Percentiles rank a stretch among this genome's conserved stretches.
phyloP scores from a whole-genome alignment of 2,888 invertebrate species.

The Balanococcus diminutus region DNA sequence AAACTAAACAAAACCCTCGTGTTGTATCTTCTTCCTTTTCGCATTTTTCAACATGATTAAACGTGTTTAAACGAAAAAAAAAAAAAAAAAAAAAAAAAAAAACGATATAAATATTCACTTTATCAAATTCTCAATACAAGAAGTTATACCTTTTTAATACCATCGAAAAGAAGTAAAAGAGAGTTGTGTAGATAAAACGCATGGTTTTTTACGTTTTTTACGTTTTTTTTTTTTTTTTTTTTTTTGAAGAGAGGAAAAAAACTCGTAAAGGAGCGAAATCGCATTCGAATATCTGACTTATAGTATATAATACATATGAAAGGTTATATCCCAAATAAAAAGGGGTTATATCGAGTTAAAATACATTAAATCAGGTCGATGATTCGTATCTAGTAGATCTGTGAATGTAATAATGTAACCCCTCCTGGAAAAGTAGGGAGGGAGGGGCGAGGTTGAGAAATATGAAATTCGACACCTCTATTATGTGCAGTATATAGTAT shows the following conservation, averaged over 20 bases:
- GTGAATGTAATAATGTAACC: neutral
- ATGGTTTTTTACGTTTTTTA: neutral
- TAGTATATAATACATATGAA: no score
- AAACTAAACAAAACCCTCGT: neutral
- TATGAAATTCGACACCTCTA: neutral
- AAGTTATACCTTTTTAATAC: constrained; percentile 18
- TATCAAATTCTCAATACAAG: constrained; percentile 23
- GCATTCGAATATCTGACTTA: neutral
- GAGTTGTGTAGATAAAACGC: neutral
- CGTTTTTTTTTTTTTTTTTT: no score
- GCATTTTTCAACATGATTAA: constrained; percentile 22
- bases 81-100: neutral
- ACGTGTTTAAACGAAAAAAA: neutral
- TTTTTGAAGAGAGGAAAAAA: neutral
- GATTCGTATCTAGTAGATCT: neutral
- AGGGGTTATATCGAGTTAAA: neutral
- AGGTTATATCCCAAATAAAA: neutral
- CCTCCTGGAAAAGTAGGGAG: no score
- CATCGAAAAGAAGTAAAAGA: neutral
- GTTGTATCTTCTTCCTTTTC: neutral
- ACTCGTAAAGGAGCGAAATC: neutral
- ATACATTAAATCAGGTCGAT: neutral
- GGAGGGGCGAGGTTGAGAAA: neutral
- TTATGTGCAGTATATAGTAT: neutral
- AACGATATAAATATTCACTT: constrained; percentile 37